Conservation (phyloP, 2,888 invertebrate genomes). For the Gymnocheta viridis region DNA sequence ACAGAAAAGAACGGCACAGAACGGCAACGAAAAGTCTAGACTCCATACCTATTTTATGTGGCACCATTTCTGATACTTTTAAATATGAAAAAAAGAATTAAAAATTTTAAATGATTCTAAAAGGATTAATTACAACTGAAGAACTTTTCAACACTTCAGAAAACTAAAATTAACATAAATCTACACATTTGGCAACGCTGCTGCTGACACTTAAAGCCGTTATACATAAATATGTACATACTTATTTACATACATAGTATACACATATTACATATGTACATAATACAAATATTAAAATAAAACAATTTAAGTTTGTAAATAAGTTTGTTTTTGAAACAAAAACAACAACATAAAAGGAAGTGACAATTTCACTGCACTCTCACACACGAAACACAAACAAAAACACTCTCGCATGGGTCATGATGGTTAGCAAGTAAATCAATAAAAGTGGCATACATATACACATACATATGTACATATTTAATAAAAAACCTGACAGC, state of each 20-base stretch:
- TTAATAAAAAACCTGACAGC: conserved; percentile 4
- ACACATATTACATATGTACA: background rate
- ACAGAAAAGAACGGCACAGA: too few species aligned
- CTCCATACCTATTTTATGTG: too few species aligned
- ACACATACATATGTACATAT: too few species aligned
- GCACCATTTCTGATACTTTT: too few species aligned
- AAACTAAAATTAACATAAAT: too few species aligned
- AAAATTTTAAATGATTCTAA: too few species aligned
- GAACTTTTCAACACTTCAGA: too few species aligned
- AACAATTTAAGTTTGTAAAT: conserved; percentile 10
- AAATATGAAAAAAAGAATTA: too few species aligned
- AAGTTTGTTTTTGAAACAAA: background rate
- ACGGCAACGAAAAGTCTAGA: too few species aligned
- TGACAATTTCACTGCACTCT: background rate
- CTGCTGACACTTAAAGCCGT: conserved; percentile 14
- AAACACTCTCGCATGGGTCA: conserved; percentile 11
- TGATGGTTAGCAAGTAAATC: conserved; percentile 26
- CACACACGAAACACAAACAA: background rate
- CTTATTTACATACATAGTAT: background rate
- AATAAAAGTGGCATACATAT: conserved; percentile 32
- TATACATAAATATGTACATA: background rate
- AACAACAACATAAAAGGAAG: background rate
- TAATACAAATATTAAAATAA: background rate
- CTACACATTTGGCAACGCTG: too few species aligned
- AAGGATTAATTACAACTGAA: too few species aligned